Conservation (phyloP, 2,113 vertebrate genomes). For the Serinus canaria region DNA sequence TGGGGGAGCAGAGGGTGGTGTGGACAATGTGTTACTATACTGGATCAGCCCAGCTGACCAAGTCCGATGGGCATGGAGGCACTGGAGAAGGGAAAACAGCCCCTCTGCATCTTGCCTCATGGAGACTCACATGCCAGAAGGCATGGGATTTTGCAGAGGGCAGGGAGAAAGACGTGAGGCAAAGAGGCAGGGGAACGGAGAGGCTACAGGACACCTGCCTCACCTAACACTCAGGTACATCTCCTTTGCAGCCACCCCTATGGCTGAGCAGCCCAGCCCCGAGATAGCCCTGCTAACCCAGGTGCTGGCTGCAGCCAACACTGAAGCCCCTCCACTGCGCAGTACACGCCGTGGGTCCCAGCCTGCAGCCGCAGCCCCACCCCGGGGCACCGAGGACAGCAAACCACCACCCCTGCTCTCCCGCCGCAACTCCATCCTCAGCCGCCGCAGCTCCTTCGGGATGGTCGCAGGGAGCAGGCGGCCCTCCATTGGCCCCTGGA, state of each 20-base stretch:
- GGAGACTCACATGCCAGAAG: fast-evolving
- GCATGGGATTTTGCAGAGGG: neutral
- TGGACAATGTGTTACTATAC: fast-evolving
- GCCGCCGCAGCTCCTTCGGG: slow-evolving; percentile 68
- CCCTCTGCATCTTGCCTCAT: neutral
- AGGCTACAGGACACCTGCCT: neutral
- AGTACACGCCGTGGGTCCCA: slow-evolving; percentile 39
- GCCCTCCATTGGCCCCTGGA: slow-evolving; percentile 68
- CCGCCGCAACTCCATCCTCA: slow-evolving; percentile 66
- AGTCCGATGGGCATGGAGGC: neutral
- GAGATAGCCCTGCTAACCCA: slow-evolving; percentile 13
- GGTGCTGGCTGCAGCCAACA: neutral
- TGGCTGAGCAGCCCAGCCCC: neutral
- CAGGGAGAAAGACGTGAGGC: neutral
- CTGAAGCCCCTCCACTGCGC: neutral
- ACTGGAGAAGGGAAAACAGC: neutral
- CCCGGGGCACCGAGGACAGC: slow-evolving; percentile 33
- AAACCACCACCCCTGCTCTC: neutral
- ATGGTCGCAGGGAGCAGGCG: slow-evolving; percentile 42
- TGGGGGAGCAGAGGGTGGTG: neutral
- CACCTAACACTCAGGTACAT: neutral
- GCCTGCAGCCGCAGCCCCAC: neutral
- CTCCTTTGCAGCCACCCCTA: neutral
- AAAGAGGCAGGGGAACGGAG: neutral
- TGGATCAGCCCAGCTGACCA: neutral